Conservation (phyloP, 2,113 vertebrate genomes). For the Spilogale gracilis region DNA sequence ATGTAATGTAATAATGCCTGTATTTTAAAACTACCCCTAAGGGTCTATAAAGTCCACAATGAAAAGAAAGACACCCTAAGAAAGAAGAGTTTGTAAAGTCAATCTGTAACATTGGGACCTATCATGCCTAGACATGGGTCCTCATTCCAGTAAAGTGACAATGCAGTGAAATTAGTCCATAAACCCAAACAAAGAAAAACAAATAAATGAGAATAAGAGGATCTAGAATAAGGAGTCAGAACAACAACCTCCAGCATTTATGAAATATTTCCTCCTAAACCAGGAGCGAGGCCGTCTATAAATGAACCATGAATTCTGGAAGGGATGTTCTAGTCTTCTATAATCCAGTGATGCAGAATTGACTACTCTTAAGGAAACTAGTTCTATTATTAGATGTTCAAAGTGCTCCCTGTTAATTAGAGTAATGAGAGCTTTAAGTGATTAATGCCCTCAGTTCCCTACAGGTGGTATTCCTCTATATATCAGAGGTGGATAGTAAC, state of each 20-base stretch:
- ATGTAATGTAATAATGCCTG: background rate
- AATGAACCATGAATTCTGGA: background rate
- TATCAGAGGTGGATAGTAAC: background rate
- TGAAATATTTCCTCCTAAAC: background rate
- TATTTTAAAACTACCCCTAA: background rate
- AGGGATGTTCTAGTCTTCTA: background rate
- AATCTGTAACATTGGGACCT: background rate
- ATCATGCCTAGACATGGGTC: background rate
- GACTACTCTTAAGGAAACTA: background rate
- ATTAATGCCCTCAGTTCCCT: background rate
- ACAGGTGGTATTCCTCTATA: background rate
- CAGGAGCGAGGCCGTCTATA: background rate
- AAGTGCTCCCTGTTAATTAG: background rate
- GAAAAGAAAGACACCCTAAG: background rate
- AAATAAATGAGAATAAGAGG: background rate
- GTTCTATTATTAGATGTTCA: background rate
- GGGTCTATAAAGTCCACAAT: background rate
- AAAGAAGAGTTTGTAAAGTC: background rate
- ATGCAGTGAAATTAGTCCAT: background rate
- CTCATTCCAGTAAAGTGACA: background rate
- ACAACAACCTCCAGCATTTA: background rate
- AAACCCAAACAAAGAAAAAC: background rate
- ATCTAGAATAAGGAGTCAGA: background rate
- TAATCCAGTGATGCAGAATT: background rate
- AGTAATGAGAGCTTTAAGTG: background rate